phyloP scores from a whole-genome alignment of 2,797 vertebrate genomes.

The Thaleichthys pacificus region DNA sequence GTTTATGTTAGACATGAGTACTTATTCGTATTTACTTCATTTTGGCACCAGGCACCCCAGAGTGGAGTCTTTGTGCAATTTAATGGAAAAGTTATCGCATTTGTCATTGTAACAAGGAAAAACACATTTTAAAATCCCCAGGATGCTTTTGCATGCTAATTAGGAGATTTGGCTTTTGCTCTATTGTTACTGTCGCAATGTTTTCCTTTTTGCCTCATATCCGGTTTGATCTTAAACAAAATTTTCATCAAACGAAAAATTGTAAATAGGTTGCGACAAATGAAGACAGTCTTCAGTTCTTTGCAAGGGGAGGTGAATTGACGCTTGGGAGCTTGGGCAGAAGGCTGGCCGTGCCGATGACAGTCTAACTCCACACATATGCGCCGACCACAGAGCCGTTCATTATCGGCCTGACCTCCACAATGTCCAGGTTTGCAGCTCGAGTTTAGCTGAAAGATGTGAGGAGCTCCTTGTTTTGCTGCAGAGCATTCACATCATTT shows the following conservation, averaged over 20 bases:
- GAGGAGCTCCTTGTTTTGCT: neutral
- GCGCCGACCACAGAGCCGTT: neutral
- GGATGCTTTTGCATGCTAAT: conserved; percentile 17
- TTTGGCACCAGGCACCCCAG: conserved; percentile 2
- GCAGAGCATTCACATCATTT: neutral
- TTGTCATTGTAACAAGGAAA: conserved; percentile 16
- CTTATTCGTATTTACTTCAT: neutral
- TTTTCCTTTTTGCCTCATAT: conserved; percentile 15
- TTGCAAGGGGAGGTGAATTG: neutral
- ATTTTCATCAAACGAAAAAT: conserved; percentile 5
- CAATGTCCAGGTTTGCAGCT: neutral
- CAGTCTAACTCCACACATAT: neutral
- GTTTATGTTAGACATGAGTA: neutral
- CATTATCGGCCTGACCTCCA: neutral
- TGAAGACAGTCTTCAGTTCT: neutral
- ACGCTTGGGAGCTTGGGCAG: no score
- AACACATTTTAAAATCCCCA: conserved; percentile 4
- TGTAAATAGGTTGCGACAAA: neutral
- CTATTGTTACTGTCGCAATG: conserved; percentile 12
- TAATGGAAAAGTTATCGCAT: conserved; percentile 17
- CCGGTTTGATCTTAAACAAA: conserved; percentile 15
- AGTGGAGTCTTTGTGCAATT: conserved; percentile 12
- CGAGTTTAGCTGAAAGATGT: neutral
- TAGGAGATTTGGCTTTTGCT: neutral
- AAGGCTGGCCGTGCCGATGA: neutral